These are phyloP conservation scores for Chrysogorgia sp. DNA, from an alignment of 92 coral and sea anemone genomes.

Conservation along the genomic window DNA sequence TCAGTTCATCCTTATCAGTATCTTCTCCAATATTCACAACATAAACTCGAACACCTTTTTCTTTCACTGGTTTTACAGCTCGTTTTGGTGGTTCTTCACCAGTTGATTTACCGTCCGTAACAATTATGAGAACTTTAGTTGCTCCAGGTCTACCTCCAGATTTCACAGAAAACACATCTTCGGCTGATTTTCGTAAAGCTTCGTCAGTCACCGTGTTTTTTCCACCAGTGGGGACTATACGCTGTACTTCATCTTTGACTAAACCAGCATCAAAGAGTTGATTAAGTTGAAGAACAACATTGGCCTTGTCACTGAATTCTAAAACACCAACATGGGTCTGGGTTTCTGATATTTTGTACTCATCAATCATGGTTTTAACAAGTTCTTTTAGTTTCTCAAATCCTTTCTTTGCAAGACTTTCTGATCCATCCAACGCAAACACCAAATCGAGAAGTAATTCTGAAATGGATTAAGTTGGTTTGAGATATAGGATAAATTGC, in stretches of 20 bases:
- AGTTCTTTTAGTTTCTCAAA: constrained; percentile 63
- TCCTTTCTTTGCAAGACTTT: constrained; percentile 47
- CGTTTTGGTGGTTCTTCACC: constrained; percentile 48
- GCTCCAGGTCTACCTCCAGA: constrained; percentile 52
- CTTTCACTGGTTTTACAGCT: constrained; percentile 65
- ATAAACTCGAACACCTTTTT: constrained; percentile 66
- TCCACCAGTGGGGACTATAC: constrained; percentile 56
- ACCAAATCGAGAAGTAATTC: constrained; percentile 89
- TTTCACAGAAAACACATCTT: constrained; percentile 25
- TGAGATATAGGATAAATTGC: too few relatives aligned
- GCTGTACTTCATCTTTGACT: constrained; percentile 41
- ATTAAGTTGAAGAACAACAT: constrained; percentile 59
- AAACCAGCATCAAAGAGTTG: constrained; percentile 49
- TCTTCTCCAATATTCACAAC: constrained; percentile 72
- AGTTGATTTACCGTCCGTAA: constrained; percentile 67
- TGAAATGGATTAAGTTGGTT: too few relatives aligned
- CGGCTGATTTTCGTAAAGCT: constrained; percentile 17
- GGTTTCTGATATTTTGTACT: constrained; percentile 63
- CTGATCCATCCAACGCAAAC: constrained; percentile 80
- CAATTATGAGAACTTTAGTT: constrained; percentile 67
- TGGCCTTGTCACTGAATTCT: constrained; percentile 65
- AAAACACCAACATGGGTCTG: constrained; percentile 78
- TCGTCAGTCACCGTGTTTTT: constrained; percentile 58
- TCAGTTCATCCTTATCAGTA: constrained; percentile 50
- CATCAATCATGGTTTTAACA: constrained; percentile 56